phyloP scores from a whole-genome alignment of 2,113 vertebrate genomes.

The Hemibagrus wyckioides region DNA sequence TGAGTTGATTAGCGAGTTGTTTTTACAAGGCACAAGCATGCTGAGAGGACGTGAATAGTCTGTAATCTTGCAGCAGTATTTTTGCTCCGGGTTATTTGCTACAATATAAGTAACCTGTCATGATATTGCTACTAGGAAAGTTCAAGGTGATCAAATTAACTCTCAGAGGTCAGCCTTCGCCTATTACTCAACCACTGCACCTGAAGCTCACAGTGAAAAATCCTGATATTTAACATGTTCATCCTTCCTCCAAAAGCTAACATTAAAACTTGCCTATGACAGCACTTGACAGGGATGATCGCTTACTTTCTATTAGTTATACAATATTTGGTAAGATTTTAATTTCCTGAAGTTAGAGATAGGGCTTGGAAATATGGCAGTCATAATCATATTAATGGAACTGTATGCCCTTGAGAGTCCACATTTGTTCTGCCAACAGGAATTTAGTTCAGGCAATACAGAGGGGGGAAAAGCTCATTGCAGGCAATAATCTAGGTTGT shows the following conservation, averaged over 20 bases:
- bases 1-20: background rate
- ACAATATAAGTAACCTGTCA: background rate
- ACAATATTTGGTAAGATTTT: slow-evolving; percentile 43
- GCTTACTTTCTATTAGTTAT: slow-evolving; percentile 24
- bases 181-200: background rate
- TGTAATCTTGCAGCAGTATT: background rate
- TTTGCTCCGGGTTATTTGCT: background rate
- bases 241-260: background rate
- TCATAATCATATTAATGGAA: slow-evolving; percentile 47
- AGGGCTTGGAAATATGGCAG: slow-evolving; percentile 31
- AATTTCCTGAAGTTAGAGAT: slow-evolving; percentile 51
- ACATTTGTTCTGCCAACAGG: slow-evolving; percentile 38
- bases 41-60: background rate
- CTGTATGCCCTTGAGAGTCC: slow-evolving; percentile 31
- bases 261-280: slow-evolving; percentile 7
- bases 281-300: slow-evolving; percentile 29
- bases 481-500: slow-evolving; percentile 36
- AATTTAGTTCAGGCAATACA: slow-evolving; percentile 50
- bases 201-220: background rate
- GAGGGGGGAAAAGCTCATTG: slow-evolving; percentile 17
- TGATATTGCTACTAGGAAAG: background rate
- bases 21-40: slow-evolving; percentile 4
- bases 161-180: slow-evolving; percentile 14
- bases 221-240: slow-evolving; percentile 7
- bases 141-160: slow-evolving; percentile 6